phyloP scores from a whole-genome alignment of 2,888 invertebrate genomes.

The Xiphydria camelus region DNA sequence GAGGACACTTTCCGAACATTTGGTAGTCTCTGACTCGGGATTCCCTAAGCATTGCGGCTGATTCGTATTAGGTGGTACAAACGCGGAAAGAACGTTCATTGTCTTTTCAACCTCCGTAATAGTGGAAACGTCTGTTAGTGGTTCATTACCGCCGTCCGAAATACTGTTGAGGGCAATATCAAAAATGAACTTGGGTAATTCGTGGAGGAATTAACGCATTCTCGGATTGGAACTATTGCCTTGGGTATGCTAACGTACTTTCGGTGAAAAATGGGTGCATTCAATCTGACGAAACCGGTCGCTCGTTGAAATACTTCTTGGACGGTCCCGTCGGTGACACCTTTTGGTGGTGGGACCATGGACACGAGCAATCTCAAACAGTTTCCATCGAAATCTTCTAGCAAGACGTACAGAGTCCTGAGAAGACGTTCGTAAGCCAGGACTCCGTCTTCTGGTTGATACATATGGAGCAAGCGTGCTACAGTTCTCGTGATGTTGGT shows the following conservation, averaged over 20 bases:
- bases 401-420: conserved; percentile 32
- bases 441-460: conserved; percentile 45
- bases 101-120: too few species aligned
- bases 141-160: too few species aligned
- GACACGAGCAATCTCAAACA: conserved; percentile 39
- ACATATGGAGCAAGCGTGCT: conserved; percentile 39
- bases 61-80: too few species aligned
- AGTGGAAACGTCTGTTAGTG: too few species aligned
- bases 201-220: too few species aligned
- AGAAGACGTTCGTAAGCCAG: conserved; percentile 39
- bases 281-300: conserved; percentile 34
- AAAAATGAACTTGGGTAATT: too few species aligned
- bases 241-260: conserved; percentile 17
- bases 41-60: too few species aligned
- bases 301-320: conserved; percentile 37
- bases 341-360: conserved; percentile 39
- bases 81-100: too few species aligned
- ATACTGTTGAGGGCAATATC: too few species aligned
- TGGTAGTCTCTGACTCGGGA: too few species aligned
- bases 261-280: conserved; percentile 29
- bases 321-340: conserved; percentile 29
- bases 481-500: conserved; percentile 37
- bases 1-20: too few species aligned
- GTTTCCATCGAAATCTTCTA: conserved; percentile 36
- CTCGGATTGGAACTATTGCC: too few species aligned